Base-by-base conservation (phyloP, 2,797 vertebrate genomes). In the Cephalopachus bancanus region DNA sequence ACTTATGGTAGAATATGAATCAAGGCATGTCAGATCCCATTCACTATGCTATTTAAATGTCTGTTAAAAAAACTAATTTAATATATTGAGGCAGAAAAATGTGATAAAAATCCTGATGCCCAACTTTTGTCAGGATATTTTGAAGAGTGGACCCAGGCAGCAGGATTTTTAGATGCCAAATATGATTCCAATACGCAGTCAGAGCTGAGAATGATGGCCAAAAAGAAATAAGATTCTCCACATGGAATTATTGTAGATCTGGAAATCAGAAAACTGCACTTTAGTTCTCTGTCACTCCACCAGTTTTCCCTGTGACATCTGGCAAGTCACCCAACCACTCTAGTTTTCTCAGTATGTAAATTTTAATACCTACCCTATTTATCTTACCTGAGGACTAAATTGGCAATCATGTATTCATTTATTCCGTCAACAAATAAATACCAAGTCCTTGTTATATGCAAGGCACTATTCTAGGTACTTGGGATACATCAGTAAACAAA, bases 31-130 rank as follows among this genome's bases (percentile, higher is more conserved):
- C 11, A 79, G 19, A 86, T 53, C 9, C 15, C n/a, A 78, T 81
- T 10, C n/a, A 88, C 12, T 84, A 6, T 85, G 22, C 14, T 37
- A 7, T 62, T 96, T 72, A 81, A 65, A 72, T 90, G 15, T 72
- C 67, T 91, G 16, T 69, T 75, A 62, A 55, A 79, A 96, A 92
- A 91, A 53, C 0, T 3, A 19, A 90, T 44, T 44, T 92, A 95
- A 60, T 87, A 80, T 80, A 94, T 65, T 57, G 30, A 74, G 28
- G 1, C 9, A 93, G 30, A 14, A 62, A 53, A 81, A 93, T 76
- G 22, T 51, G 14, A 78, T 69, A 71, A 80, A 93, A 94, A 65
- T 72, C 2, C 15, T 64, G 64, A 86, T 44, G 15, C 11, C 24
- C 14, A 86, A 26, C 75, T 14, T 81, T 15, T 5, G 84, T 62